Evolutionary conservation across 2,888 invertebrate genomes (phyloP).

Genomic region (Tenthredo livida): DNA sequence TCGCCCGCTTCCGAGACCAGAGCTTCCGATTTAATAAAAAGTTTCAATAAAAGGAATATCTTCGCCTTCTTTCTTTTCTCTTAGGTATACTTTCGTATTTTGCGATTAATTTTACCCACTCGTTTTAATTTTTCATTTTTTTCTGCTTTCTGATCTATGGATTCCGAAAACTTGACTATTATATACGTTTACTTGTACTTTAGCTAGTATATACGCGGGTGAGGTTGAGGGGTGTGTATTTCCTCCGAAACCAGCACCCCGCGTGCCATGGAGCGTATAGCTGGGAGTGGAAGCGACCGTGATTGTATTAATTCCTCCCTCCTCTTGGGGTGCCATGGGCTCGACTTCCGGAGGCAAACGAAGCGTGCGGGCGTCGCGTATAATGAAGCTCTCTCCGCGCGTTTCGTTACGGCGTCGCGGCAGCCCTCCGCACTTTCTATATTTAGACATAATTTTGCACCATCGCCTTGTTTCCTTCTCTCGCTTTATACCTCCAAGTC

Average conservation of each 20-base stretch:
- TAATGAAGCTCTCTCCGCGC: constrained; percentile 74
- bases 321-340: constrained; percentile 54
- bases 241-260: constrained; percentile 17
- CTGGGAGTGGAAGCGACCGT: constrained; percentile 40
- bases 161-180: not conserved
- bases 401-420: constrained; percentile 55
- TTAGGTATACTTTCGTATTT: not conserved
- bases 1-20: not conserved
- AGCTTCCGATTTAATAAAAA: constrained; percentile 8
- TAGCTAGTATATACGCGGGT: not conserved
- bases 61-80: not conserved
- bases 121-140: not conserved
- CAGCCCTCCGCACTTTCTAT: constrained; percentile 48
- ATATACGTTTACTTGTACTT: not conserved
- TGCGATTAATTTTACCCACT: not conserved
- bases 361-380: constrained; percentile 77
- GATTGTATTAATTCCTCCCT: constrained; percentile 59
- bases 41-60: not conserved
- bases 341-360: constrained; percentile 77
- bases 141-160: not conserved
- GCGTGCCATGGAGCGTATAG: constrained; percentile 32
- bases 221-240: constrained; percentile 32
- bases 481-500: not conserved
- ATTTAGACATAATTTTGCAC: constrained; percentile 54
- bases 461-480: constrained; percentile 34